Percentiles rank a stretch among this genome's conserved stretches.
phyloP scores from a whole-genome alignment of 2,888 invertebrate genomes.

The Carpatolechia fugitivella region DNA sequence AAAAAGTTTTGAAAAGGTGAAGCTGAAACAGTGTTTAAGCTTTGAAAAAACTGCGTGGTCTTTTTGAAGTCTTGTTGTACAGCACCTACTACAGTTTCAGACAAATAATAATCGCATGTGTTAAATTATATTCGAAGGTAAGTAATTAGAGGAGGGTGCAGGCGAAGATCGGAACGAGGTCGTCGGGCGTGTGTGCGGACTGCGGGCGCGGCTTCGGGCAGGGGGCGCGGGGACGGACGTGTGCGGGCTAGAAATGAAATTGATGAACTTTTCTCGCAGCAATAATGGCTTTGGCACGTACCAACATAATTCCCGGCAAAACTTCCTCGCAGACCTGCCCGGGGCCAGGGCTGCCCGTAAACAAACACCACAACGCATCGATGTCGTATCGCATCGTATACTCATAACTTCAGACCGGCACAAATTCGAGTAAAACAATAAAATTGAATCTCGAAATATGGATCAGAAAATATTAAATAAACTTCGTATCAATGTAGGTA shows the following conservation, averaged over 20 bases:
- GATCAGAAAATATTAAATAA: no score
- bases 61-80: no score
- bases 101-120: neutral
- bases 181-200: neutral
- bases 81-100: neutral
- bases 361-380: neutral
- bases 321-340: conserved; percentile 67
- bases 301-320: conserved; percentile 77
- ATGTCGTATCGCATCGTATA: no score
- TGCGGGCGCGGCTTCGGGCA: neutral
- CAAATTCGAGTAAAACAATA: no score
- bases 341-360: conserved; percentile 50
- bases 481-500: no score
- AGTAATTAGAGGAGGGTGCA: conserved; percentile 1
- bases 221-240: conserved; percentile 23
- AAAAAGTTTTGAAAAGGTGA: no score
- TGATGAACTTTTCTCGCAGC: conserved; percentile 80
- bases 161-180: neutral
- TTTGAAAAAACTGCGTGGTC: no score
- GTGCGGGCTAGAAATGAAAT: conserved; percentile 72
- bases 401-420: no score
- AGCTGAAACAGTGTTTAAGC: no score
- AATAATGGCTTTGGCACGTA: conserved; percentile 81
- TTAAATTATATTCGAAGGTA: neutral
- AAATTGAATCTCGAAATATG: no score